Percentiles rank a stretch among this genome's conserved stretches.
These are phyloP conservation scores for Cervus canadensis DNA, from an alignment of 2,113 vertebrate genomes.

Conservation along the genomic window DNA sequence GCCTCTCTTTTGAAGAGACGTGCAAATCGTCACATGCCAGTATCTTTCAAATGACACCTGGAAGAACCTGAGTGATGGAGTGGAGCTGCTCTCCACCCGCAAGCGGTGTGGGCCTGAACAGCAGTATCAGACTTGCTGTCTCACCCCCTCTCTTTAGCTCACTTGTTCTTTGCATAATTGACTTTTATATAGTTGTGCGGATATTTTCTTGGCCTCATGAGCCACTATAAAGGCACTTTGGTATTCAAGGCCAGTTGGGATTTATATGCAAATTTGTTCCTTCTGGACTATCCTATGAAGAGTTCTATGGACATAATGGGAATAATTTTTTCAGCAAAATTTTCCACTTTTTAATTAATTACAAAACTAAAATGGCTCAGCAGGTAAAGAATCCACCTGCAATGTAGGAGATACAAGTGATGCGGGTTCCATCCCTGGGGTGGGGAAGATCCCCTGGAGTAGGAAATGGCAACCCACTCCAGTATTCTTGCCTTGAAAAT, in stretches of 20 bases:
- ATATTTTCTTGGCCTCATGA: neutral
- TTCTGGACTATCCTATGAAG: neutral
- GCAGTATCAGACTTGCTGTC: fast-evolving
- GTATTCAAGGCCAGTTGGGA: neutral
- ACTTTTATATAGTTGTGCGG: neutral
- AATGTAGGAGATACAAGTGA: neutral
- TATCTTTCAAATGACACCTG: neutral
- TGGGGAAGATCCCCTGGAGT: neutral
- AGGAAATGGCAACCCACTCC: neutral
- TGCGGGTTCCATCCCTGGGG: neutral
- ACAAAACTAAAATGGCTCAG: neutral
- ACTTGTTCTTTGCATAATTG: neutral
- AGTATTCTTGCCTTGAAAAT: neutral
- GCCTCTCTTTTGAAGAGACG: neutral
- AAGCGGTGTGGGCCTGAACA: neutral
- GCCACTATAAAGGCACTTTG: neutral
- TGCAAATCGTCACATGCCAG: neutral
- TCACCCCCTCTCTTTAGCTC: neutral
- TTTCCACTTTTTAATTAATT: conserved; percentile 1
- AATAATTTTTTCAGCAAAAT: neutral
- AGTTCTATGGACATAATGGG: neutral
- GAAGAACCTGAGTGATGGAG: neutral
- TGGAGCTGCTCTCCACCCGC: neutral
- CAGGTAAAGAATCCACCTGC: neutral
- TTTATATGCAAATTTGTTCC: neutral